Base-by-base conservation (phyloP, 2,113 vertebrate species). In the Hypocryptadius cinnamomeus region DNA sequence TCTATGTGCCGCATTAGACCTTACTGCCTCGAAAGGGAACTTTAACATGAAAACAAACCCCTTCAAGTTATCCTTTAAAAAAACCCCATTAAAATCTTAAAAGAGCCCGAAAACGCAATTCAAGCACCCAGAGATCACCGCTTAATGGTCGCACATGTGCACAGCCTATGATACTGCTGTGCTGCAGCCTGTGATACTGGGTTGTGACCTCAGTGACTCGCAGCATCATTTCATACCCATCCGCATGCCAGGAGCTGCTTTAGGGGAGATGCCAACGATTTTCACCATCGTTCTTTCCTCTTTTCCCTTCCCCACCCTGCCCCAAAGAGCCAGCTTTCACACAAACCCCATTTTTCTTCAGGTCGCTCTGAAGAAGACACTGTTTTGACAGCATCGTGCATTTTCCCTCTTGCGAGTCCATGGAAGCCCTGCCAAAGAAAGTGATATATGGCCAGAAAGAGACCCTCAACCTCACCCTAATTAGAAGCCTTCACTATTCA, bases 401-500 rank as follows among this genome's bases (percentile, higher is more conserved):
- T 82, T 92, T 95, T 94, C 77, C 53, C 15, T 82, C 50, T 61
- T 47, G 33, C 3, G 24, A 78, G 47, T 79, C 64, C 47, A 45
- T 57, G 65, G 77, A 90, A 87, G 72, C 78, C 89, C 79, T 66
- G 57, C 30, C 65, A 68, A 79, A 80, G 33, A 82, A 95, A 92
- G 90, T 89, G 86, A 96, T 90, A 56, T 42, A 94, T 48, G 76
- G 61, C 50, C 51, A 63, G 53, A 45, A 87, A 64, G 63, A 85
- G 93, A 95, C 85, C 93, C 82, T 60, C 72, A 74, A 74, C 60
- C 86, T 86, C 76, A 60, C 56, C 64, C 81, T 83, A 73, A 76
- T 77, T 86, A 96, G 74, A 83, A 84, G 54, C 48, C 54, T 92
- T 84, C 90, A 27, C 54, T 85, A 65, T 93, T 94, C 48, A 90